Evolutionary conservation across 1,140 invertebrate genomes (phyloP), one percentile per base, ranked within the genome.

Genomic region (Trissolcus basalis): DNA sequence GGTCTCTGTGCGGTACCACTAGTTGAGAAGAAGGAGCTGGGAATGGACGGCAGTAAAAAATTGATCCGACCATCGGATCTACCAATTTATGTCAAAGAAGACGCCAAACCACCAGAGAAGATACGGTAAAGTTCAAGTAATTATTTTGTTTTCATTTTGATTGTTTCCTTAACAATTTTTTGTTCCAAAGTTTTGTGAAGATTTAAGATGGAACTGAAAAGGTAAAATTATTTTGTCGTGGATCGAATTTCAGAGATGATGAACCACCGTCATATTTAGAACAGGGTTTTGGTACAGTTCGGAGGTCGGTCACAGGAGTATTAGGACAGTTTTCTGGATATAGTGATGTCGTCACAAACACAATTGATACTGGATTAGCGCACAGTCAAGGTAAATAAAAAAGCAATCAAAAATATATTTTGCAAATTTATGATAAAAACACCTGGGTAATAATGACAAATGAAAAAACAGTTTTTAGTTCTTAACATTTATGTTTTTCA

Each of bases 61-160:
- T 64, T 86, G 45, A 77, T 88, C 59, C 77, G 84, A 54, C 87
- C 87, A 13, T 88, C 87, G 0, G 81, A 88, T 75, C 51, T 88
- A 45, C 80, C 86, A 27, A 81, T 88, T 78, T 88, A 88, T 63
- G 59, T 80, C 9, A 53, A 79, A 27, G 84, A 86, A 33, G 77
- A 81, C 49, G 15, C 58, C 64, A 77, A 73, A 55, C 45, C 71
- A 59, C 80, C 79, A 71, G 55, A 82, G 43, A 69, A 47, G 39
- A 56, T 69, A 86, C 76, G 86, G 87, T 88, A 88, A 88, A 86
- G 76, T 78, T 56, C 80, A 87, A 86, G 85, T 86, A 86, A 83
- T 83, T 64, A 58, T 60, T 50, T 36, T 50, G 10, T 36, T 56
- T n/a, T 39, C 36, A 8, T 11, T 39, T 39, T 2, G 14, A n/a